Base-by-base conservation (phyloP, 2,888 invertebrate species). In the Orthonychiurus folsomi region DNA sequence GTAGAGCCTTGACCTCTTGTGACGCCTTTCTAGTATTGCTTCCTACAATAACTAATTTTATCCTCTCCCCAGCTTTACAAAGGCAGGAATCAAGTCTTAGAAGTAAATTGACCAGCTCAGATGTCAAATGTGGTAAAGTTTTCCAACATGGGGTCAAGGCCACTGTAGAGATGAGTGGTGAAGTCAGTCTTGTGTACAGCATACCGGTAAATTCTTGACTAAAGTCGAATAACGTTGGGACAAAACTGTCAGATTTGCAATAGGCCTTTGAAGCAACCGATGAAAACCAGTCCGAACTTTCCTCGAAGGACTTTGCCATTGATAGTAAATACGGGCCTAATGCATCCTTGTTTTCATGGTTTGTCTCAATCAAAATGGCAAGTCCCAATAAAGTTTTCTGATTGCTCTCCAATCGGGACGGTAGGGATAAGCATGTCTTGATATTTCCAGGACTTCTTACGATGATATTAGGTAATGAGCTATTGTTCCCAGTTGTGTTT, bases 241-340 rank as follows among this genome's bases (percentile, higher is more conserved):
- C 65, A 25, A 65, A 65, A n/a, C 24, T 57, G 56, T 52, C 21
- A 1, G 65, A 63, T 26, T 50, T 61, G 3, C n/a, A 58, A 23
- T 61, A 63, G 20, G 63, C 61, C 56, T 65, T 57, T 18, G 63
- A 9, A n/a, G 65, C 57, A 15, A 63, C 50, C 0, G 20, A 25
- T 18, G 65, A 50, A 63, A 65, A 65, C 65, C 65, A 65, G 28
- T 60, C 60, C 3, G 59, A 50, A 21, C 63, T 52, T 20, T 59
- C 54, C 37, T 65, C 65, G 27, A 65, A 23, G n/a, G 25, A 26
- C 1, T n/a, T 26, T 24, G 63, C 61, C 25, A 61, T 48, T 24
- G 50, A 37, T n/a, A 28, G 48, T 12, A 65, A 52, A 50, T 65
- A 65, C 1, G 59, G 21, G 24, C 56, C 52, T 21, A 65, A 21